Base-by-base conservation (phyloP, 2,113 vertebrate genomes). In the Laticauda colubrina region DNA sequence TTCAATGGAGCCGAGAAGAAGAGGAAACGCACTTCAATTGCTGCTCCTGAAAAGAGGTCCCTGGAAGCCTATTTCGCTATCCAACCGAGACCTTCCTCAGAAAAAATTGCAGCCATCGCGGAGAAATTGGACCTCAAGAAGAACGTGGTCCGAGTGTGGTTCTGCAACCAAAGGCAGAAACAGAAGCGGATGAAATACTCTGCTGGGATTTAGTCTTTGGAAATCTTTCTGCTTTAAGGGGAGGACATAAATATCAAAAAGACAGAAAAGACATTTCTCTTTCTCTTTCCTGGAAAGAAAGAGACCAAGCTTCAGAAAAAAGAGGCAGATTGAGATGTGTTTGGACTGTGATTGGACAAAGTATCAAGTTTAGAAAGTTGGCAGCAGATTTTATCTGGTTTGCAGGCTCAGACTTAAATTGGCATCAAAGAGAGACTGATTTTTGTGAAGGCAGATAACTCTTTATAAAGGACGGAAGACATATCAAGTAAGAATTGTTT, bases 141-240 rank as follows among this genome's bases (percentile, higher is more conserved):
- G 97, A 99, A 99, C 96, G 99, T 99, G 97, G 99, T 99, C 90
- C 98, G 99, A 14, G 99, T 99, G 93, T 99, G 99, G 99, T 99
- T 99, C 97, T 99, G 99, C 97, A 99, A 99, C 97, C 99, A 99
- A 97, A 98, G 99, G 94, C 99, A 99, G 98, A 99, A 99, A 98
- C 99, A 99, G 98, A 99, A 99, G 98, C 98, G 99, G 95, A 99
- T 99, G 99, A 99, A 99, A 96, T 99, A 99, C 96, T 99, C 99
- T 3, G 99, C 99, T 88, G 99, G 99, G 97, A 98, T 99, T 97
- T 99, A 98, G 81, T 34, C 75, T 69, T 64, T 39, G 64, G 87
- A 59, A 55, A 85, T 9, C 85, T 91, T 89, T 90, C 88, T 91
- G 53, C 55, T 75, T 54, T 48, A 89, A 5, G 29, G 12, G 14